Evolutionary conservation across 2,113 vertebrate genomes (phyloP).

Genomic region (Paracanthobrama guichenoti): DNA sequence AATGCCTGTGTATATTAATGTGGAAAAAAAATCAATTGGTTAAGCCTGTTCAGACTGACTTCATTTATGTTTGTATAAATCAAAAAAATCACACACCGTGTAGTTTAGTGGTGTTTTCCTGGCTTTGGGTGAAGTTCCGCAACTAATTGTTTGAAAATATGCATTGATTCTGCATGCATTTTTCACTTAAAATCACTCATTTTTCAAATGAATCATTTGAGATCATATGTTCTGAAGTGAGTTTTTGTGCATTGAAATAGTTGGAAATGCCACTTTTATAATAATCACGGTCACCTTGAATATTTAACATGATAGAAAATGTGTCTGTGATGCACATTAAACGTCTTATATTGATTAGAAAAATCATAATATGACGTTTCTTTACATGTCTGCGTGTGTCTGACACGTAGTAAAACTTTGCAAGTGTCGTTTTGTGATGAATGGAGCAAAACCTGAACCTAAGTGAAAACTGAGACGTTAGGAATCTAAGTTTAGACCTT

Average conservation of each 20-base stretch:
- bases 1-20: neutral
- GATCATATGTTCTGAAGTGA: neutral
- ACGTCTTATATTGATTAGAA: too few species aligned
- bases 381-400: neutral
- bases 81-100: neutral
- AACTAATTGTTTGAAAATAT: neutral
- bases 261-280: neutral
- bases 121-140: neutral
- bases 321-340: neutral
- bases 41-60: neutral
- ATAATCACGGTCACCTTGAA: neutral
- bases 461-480: neutral
- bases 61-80: neutral
- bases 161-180: neutral
- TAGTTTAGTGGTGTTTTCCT: neutral
- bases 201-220: neutral
- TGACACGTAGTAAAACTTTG: neutral
- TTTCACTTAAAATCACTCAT: neutral
- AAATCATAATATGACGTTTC: neutral
- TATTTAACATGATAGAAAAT: neutral
- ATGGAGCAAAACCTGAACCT: neutral
- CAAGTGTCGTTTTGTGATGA: neutral
- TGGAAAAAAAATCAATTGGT: neutral
- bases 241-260: neutral
- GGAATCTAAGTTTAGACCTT: neutral